Evolutionary conservation across 2,888 invertebrate genomes (phyloP).

Genomic region (Sthenelais limicola): DNA sequence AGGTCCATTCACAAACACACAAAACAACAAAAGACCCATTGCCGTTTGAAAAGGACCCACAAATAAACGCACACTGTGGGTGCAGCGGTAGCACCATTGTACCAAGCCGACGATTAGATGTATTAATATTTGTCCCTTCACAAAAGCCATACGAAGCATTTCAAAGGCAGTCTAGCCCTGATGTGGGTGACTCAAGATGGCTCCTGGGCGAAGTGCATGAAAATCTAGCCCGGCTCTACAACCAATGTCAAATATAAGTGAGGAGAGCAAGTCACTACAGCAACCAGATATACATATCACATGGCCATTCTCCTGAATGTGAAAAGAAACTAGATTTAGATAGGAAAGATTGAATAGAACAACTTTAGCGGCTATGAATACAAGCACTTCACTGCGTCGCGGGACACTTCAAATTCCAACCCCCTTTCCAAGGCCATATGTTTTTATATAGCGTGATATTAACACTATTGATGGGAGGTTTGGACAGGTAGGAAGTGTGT

Average conservation of each 20-base stretch:
- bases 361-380: too few species aligned
- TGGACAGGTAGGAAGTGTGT: conserved; percentile 36
- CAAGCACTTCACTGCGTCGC: too few species aligned
- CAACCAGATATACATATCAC: too few species aligned
- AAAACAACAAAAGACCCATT: conserved; percentile 33
- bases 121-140: conserved; percentile 33
- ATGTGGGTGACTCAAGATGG: conserved; percentile 29
- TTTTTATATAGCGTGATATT: conserved; percentile 1
- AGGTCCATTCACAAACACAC: conserved; percentile 14
- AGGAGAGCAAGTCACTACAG: too few species aligned
- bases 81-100: conserved; percentile 10
- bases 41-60: conserved; percentile 14
- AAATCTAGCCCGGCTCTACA: conserved; percentile 13
- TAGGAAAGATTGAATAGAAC: too few species aligned
- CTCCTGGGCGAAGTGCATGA: background rate
- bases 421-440: conserved; percentile 14
- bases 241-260: too few species aligned
- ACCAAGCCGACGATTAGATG: conserved; percentile 18
- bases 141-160: conserved; percentile 18
- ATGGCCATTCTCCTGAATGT: too few species aligned
- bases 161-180: background rate
- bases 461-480: conserved; percentile 16
- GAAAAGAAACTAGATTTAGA: too few species aligned
- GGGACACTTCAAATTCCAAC: too few species aligned
- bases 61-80: conserved; percentile 16